Evolutionary conservation across 2,113 vertebrate genomes (phyloP).

Genomic region (Melanerpes aurifrons): DNA sequence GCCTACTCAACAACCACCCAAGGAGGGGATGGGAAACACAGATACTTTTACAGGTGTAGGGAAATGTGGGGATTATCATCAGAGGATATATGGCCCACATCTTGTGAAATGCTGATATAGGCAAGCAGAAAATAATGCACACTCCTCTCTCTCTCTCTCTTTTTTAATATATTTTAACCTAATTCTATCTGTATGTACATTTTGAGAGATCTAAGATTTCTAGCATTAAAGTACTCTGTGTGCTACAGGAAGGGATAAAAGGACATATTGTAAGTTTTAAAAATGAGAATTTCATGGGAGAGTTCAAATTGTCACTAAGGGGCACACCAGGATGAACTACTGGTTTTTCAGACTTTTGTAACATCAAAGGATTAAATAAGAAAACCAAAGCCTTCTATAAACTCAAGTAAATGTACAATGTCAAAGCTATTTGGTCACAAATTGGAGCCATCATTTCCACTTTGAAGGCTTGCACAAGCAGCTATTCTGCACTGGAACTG

Average conservation of each 20-base stretch:
- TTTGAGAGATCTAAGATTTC: conserved; percentile 5
- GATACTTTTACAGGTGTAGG: background rate
- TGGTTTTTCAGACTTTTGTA: conserved; percentile 41
- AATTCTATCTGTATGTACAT: background rate
- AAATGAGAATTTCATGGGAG: conserved; percentile 41
- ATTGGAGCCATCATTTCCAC: conserved; percentile 56
- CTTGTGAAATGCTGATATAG: background rate
- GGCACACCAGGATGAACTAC: conserved; percentile 55
- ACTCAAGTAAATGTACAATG: conserved; percentile 41
- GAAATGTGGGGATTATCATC: background rate
- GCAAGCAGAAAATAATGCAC: background rate
- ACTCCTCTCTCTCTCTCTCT: background rate
- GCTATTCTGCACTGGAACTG: conserved; percentile 43
- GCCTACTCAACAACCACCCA: background rate
- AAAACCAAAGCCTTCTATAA: conserved; percentile 61
- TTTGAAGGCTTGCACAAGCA: conserved; percentile 50
- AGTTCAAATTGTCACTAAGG: conserved; percentile 48
- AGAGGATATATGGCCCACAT: background rate
- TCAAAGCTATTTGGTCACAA: conserved; percentile 66
- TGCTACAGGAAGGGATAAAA: conserved; percentile 27
- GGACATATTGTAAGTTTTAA: conserved; percentile 35
- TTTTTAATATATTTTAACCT: conserved; percentile 18
- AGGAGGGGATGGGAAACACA: background rate
- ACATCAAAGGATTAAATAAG: conserved; percentile 64
- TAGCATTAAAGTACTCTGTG: conserved; percentile 2